Percentiles rank a stretch among this genome's conserved stretches.
These are phyloP conservation scores for Eucriotettix oculatus DNA, from an alignment of 2,888 invertebrate species.

Conservation along the genomic window DNA sequence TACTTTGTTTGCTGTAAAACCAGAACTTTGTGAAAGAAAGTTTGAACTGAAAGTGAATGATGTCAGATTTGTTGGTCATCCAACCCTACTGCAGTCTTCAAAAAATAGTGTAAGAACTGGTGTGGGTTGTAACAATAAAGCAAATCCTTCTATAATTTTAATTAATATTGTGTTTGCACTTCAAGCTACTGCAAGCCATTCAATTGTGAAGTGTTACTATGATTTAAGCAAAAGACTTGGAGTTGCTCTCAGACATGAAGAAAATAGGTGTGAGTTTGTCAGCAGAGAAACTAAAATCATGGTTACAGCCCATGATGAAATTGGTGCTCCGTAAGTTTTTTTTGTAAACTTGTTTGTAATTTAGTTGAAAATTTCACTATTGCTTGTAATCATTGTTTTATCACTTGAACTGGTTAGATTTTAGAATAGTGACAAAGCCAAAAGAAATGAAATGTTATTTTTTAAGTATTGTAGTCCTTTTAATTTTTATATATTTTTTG, in stretches of 20 bases:
- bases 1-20: constrained; percentile 78
- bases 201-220: constrained; percentile 85
- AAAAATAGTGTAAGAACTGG: not conserved
- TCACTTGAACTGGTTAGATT: not conserved
- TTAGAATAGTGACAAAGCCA: not conserved
- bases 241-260: constrained; percentile 77
- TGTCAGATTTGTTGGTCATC: constrained; percentile 62
- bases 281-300: constrained; percentile 78
- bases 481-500: too few species aligned
- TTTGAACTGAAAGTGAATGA: constrained; percentile 93
- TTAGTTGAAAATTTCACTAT: not conserved
- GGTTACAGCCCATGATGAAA: constrained; percentile 47
- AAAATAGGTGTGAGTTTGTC: constrained; percentile 74
- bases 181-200: constrained; percentile 79
- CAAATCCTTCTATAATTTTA: constrained; percentile 46
- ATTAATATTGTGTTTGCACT: constrained; percentile 83
- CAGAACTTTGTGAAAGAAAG: constrained; percentile 74
- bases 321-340: constrained; percentile 27
- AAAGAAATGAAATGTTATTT: too few species aligned
- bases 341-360: not conserved
- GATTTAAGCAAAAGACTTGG: constrained; percentile 81
- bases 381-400: not conserved
- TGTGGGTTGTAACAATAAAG: constrained; percentile 22
- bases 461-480: too few species aligned
- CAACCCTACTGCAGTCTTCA: not conserved